Evolutionary conservation across 2,888 invertebrate genomes (phyloP).

Genomic region (Himalopsyche tibetana): DNA sequence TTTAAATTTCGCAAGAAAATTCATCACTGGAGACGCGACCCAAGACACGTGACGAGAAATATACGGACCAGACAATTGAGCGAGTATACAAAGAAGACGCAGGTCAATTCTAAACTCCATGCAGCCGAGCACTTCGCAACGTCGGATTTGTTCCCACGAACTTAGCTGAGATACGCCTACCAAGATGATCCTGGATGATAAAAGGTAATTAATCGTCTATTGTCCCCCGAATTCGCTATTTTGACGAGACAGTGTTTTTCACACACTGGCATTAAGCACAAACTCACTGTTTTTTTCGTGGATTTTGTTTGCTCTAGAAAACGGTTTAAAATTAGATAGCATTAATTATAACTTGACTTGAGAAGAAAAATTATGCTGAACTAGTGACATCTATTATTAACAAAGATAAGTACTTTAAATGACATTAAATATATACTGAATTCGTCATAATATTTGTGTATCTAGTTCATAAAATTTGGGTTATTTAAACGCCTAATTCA

Average conservation of each 20-base stretch:
- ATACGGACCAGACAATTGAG: neutral
- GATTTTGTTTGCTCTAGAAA: neutral
- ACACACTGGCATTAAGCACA: neutral
- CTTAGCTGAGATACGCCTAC: neutral
- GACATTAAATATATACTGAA: too few species aligned
- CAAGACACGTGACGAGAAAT: conserved; percentile 4
- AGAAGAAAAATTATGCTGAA: neutral
- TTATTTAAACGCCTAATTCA: too few species aligned
- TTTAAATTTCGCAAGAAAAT: conserved; percentile 11
- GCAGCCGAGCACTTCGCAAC: neutral
- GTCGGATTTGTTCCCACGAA: neutral
- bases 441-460: too few species aligned
- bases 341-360: neutral
- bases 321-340: neutral
- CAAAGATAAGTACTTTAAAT: too few species aligned
- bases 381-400: too few species aligned
- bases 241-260: neutral
- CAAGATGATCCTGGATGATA: conserved; percentile 7
- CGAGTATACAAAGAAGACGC: neutral
- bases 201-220: conserved; percentile 2
- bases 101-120: neutral
- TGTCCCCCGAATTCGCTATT: conserved; percentile 4
- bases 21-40: neutral
- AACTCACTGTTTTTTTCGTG: neutral
- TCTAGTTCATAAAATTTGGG: too few species aligned